These are phyloP conservation scores for Elymnias hypermnestra DNA, from an alignment of 1,140 invertebrate genomes.

Conservation along the genomic window DNA sequence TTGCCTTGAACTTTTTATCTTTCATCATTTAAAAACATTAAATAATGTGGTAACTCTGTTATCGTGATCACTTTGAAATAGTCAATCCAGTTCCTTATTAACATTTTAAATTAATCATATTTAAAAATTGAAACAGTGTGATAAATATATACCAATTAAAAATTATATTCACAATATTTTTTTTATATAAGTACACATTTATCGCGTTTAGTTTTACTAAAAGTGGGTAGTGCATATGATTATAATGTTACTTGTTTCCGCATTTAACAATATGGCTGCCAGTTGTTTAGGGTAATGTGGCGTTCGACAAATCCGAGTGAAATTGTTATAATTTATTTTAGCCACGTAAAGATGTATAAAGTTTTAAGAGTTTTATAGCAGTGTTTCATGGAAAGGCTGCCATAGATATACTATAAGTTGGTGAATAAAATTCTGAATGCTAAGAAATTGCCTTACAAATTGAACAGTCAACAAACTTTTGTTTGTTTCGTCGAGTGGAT, in stretches of 20 bases:
- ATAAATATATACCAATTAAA: background rate
- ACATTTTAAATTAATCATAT: conserved; percentile 3
- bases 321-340: conserved; percentile 68
- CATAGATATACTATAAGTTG: conserved; percentile 54
- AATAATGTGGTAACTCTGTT: conserved; percentile 16
- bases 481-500: conserved; percentile 70
- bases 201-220: conserved; percentile 5
- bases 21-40: background rate
- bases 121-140: conserved; percentile 1
- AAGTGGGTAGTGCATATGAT: conserved; percentile 22
- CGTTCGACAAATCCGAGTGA: conserved; percentile 73
- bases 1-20: too few species aligned
- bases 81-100: conserved; percentile 27
- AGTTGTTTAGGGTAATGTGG: conserved; percentile 77
- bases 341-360: conserved; percentile 69
- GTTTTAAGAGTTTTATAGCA: conserved; percentile 71
- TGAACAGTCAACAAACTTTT: conserved; percentile 77
- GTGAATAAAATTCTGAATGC: conserved; percentile 66
- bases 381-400: conserved; percentile 62
- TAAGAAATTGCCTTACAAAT: conserved; percentile 60
- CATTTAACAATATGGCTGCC: conserved; percentile 75
- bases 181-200: background rate
- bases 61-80: conserved; percentile 21
- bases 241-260: conserved; percentile 41
- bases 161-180: background rate